phyloP scores from a whole-genome alignment of 2,888 invertebrate species.

The Cordilura impudica region DNA sequence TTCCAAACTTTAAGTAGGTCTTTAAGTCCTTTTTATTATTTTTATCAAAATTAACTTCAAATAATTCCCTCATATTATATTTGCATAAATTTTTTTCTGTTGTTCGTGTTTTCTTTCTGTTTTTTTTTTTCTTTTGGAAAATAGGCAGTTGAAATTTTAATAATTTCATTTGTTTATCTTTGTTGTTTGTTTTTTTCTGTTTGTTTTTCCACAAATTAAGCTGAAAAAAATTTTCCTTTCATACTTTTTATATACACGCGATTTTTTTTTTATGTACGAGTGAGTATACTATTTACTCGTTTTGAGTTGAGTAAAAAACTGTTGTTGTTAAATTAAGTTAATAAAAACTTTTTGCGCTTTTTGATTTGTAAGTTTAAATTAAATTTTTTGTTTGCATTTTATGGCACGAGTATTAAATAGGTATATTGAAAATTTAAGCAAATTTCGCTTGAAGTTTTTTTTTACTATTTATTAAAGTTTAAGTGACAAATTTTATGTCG shows the following conservation, averaged over 20 bases:
- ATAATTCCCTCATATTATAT: slow-evolving; percentile 11
- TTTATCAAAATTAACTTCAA: not conserved
- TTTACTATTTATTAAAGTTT: too few relatives aligned
- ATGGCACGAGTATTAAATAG: too few relatives aligned
- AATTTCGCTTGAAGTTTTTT: too few relatives aligned
- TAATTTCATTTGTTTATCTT: not conserved
- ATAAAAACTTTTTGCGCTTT: not conserved
- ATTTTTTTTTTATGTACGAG: too few relatives aligned
- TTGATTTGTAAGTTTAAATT: not conserved
- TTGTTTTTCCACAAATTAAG: not conserved
- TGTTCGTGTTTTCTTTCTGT: too few relatives aligned
- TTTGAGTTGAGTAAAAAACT: not conserved
- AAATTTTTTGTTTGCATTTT: not conserved
- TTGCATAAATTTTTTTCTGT: slow-evolving; percentile 29
- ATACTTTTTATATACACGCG: not conserved
- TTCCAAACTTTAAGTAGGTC: too few relatives aligned
- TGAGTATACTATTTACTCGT: too few relatives aligned
- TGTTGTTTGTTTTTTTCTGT: not conserved
- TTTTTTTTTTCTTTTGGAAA: not conserved
- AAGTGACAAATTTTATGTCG: too few relatives aligned
- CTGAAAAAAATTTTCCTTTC: not conserved
- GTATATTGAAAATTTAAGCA: too few relatives aligned
- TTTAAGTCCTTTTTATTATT: not conserved
- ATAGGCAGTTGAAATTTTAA: not conserved
- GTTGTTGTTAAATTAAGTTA: not conserved